Evolutionary conservation across 1,140 invertebrate genomes (phyloP).

Genomic region (Euwallacea fornicatus): DNA sequence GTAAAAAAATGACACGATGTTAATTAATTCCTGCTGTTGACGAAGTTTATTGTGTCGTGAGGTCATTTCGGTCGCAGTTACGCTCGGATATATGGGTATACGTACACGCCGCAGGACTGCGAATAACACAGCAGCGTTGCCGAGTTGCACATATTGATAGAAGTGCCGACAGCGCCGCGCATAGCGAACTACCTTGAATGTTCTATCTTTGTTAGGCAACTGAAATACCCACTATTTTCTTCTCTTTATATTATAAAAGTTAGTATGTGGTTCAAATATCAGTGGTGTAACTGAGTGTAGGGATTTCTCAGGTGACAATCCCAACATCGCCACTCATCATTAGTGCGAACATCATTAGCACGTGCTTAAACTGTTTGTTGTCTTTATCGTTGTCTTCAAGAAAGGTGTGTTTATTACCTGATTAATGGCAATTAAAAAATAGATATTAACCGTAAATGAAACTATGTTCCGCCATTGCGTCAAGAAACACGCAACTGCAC

Average conservation of each 20-base stretch:
- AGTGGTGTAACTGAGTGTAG: conserved; percentile 5
- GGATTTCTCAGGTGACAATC: conserved; percentile 3
- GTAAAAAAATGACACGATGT: background rate
- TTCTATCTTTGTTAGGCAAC: conserved; percentile 11
- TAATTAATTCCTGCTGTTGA: conserved; percentile 5
- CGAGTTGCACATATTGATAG: conserved; percentile 36
- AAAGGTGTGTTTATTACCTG: too few relatives aligned
- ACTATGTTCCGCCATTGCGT: too few relatives aligned
- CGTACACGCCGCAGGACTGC: conserved; percentile 14
- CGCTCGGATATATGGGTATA: conserved; percentile 43
- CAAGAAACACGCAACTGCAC: too few relatives aligned
- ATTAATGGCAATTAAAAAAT: too few relatives aligned
- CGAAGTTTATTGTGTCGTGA: conserved; percentile 40
- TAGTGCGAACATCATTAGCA: conserved; percentile 6
- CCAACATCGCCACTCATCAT: conserved; percentile 17
- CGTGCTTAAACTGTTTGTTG: background rate
- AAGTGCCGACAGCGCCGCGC: background rate
- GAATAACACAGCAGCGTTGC: conserved; percentile 39
- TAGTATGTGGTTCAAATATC: too few relatives aligned
- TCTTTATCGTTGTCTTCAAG: too few relatives aligned
- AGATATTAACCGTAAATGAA: too few relatives aligned
- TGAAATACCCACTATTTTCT: background rate
- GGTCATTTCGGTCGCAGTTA: conserved; percentile 52
- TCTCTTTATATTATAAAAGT: too few relatives aligned
- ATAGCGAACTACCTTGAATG: background rate